phyloP scores from a whole-genome alignment of 2,113 vertebrate genomes.

The Chinchilla lanigera region DNA sequence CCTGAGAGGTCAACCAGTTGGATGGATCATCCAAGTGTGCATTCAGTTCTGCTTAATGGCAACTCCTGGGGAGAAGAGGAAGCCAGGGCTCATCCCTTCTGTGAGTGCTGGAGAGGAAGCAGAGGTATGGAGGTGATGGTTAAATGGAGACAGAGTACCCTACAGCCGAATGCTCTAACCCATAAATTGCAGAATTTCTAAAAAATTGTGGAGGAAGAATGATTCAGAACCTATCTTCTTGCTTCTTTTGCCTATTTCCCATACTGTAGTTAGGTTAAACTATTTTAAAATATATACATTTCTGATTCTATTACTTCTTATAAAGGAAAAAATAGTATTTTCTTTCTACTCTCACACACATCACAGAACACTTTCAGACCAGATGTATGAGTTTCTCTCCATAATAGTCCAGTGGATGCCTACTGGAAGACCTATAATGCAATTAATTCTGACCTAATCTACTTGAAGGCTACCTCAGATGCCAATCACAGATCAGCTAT shows the following conservation, averaged over 20 bases:
- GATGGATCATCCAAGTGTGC: neutral
- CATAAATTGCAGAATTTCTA: neutral
- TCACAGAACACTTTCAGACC: neutral
- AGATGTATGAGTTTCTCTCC: neutral
- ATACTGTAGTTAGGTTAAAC: neutral
- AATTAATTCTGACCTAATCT: neutral
- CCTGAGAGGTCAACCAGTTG: neutral
- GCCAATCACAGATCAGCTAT: neutral
- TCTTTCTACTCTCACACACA: neutral
- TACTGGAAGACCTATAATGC: neutral
- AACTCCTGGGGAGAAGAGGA: neutral
- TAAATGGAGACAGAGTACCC: neutral
- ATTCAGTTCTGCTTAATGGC: neutral
- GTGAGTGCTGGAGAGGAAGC: neutral
- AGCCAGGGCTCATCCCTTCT: neutral
- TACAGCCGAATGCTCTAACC: neutral
- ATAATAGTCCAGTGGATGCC: neutral
- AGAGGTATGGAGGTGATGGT: neutral
- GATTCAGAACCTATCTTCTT: neutral
- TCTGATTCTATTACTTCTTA: neutral
- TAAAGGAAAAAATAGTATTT: neutral
- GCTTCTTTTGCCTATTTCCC: neutral
- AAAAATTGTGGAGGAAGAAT: neutral
- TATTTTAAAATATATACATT: neutral
- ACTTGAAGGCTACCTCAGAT: neutral